Evolutionary conservation across 2,888 invertebrate genomes (phyloP).

Genomic region (Thymelicus sylvestris): DNA sequence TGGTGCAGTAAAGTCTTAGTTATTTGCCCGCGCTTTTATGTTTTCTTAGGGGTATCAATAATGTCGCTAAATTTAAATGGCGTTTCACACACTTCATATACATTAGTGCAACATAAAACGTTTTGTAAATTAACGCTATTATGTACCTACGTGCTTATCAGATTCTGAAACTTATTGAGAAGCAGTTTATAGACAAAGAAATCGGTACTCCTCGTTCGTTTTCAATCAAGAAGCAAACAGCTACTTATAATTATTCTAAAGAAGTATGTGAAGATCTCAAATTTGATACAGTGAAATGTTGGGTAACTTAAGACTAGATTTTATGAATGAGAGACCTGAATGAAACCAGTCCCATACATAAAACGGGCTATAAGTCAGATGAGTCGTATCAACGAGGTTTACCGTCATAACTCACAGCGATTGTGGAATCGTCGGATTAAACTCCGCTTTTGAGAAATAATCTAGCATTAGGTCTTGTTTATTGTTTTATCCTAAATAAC

Average conservation of each 20-base stretch:
- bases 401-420: conserved; percentile 61
- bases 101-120: no score
- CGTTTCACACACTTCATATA: no score
- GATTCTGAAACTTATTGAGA: neutral
- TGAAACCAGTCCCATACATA: conserved; percentile 56
- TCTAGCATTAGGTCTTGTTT: conserved; percentile 13
- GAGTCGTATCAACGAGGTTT: conserved; percentile 66
- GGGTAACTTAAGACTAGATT: conserved; percentile 42
- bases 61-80: conserved; percentile 21
- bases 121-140: no score
- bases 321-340: conserved; percentile 60
- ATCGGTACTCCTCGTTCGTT: neutral
- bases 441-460: conserved; percentile 31
- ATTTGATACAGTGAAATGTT: conserved; percentile 33
- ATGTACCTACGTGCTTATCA: no score
- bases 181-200: neutral
- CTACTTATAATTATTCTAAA: conserved; percentile 27
- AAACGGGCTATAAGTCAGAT: conserved; percentile 57
- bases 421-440: conserved; percentile 60
- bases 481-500: neutral
- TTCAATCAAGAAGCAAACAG: conserved; percentile 14
- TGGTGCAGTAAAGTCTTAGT: conserved; percentile 39
- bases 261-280: conserved; percentile 40
- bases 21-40: conserved; percentile 33
- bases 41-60: conserved; percentile 25